A percentile compares a stretch with the other conserved stretches of the same genome.
These are phyloP conservation scores for Trachymyrmex septentrionalis DNA, from an alignment of 1,140 invertebrate genomes.

Conservation along the genomic window DNA sequence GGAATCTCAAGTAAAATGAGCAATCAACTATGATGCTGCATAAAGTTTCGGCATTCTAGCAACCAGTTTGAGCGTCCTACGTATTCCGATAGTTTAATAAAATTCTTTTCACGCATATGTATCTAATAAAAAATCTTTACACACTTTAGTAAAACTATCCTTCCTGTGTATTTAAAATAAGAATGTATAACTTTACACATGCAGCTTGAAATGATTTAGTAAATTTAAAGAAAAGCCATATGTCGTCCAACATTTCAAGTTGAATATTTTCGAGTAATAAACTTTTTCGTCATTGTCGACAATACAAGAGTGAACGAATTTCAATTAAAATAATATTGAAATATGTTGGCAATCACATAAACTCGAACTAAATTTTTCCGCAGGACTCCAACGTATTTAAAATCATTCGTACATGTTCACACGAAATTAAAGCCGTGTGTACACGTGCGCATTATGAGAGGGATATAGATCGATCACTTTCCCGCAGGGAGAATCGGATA, in stretches of 20 bases:
- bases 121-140: too few relatives aligned
- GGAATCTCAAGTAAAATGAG: too few relatives aligned
- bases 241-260: too few relatives aligned
- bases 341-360: not conserved
- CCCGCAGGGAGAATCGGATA: constrained; percentile 8
- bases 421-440: not conserved
- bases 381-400: not conserved
- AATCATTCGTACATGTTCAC: not conserved
- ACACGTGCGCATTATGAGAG: not conserved
- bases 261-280: not conserved
- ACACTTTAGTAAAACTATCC: too few relatives aligned
- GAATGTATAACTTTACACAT: not conserved
- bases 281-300: not conserved
- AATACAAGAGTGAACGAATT: not conserved
- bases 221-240: not conserved
- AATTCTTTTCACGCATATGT: too few relatives aligned
- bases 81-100: too few relatives aligned
- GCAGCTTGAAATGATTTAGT: not conserved
- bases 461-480: not conserved
- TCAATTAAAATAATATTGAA: not conserved
- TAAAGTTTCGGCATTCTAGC: too few relatives aligned
- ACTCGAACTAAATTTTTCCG: not conserved
- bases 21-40: too few relatives aligned
- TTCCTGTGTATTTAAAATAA: not conserved
- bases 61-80: too few relatives aligned